Base-by-base conservation (phyloP, 2,888 invertebrate genomes). In the Heptascelio sp. region DNA sequence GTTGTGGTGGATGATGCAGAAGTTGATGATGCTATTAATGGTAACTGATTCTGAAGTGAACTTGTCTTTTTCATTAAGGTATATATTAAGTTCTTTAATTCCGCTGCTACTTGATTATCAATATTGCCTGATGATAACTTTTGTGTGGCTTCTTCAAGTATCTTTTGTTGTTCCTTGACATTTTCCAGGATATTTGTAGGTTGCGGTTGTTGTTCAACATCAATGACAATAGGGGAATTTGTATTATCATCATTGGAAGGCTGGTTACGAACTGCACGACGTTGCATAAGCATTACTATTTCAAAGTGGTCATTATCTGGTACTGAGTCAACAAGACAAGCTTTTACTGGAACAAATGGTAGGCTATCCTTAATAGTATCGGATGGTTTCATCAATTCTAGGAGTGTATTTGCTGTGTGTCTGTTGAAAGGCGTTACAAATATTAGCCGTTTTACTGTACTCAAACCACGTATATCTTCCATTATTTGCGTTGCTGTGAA, bases 341-440 rank as follows among this genome's bases (percentile, higher is more conserved):
- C 93, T 68, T 89, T 88, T 2, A 89, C 84, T 3, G 93, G 92
- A 78, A 93, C 89, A 26, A 93, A 93, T 9, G 93, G 91, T 0
- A 71, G 53, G 81, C 89, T 88, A 19, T 92, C 92, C 15, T 89
- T 85, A 21, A 57, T 75, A 17, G 72, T 80, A 59, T 90, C 90
- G 15, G 87, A 83, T 4, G 93, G 93, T 25, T 91, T 89, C 40
- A 90, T 91, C 21, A 93, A 83, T 79, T 93, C 92, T 55, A 92
- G 71, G 76, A 93, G 89, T 17, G 91, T 89, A 15, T 91, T 90
- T 8, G 91, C 92, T 2, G 92, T 90, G 68, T 91, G 92, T 55
- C 91, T 92, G 2, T 92, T 92, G 34, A 93, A 87, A 3, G 91
- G 89, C 3, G 92, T 92, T 65, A 93, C 86, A 87, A 93, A 90